These are phyloP conservation scores for Drosophila watanabei DNA, from an alignment of 1,140 invertebrate species.

Conservation along the genomic window DNA sequence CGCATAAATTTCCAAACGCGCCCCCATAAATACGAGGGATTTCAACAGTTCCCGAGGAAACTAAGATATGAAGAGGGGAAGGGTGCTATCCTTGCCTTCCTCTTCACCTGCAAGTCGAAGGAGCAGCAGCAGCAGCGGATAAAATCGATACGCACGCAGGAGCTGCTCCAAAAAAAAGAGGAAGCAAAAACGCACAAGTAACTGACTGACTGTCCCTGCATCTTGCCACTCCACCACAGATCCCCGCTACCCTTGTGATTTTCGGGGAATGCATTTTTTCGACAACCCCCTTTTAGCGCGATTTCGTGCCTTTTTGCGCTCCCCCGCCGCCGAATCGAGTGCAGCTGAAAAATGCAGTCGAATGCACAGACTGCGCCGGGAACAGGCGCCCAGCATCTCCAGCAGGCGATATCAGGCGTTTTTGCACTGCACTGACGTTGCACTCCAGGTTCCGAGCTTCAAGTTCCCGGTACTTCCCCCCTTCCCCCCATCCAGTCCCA, in stretches of 20 bases:
- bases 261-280: constrained; percentile 50
- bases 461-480: not conserved
- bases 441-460: constrained; percentile 42
- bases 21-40: constrained; percentile 57
- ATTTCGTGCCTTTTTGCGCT: constrained; percentile 25
- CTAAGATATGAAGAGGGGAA: constrained; percentile 9
- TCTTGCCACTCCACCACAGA: constrained; percentile 13
- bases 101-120: constrained; percentile 30
- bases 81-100: not conserved
- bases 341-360: constrained; percentile 73
- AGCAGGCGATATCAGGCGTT: constrained; percentile 28
- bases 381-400: constrained; percentile 73
- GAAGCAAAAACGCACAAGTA: not conserved
- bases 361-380: constrained; percentile 70
- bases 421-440: constrained; percentile 56
- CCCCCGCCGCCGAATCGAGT: constrained; percentile 14
- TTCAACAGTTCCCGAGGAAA: constrained; percentile 30
- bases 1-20: constrained; percentile 43
- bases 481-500: not conserved
- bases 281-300: constrained; percentile 39
- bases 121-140: constrained; percentile 37
- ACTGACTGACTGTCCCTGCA: constrained; percentile 23
- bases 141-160: constrained; percentile 67
- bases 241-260: not conserved
- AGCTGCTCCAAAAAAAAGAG: constrained; percentile 4